Evolutionary conservation across 2,888 invertebrate species (phyloP), one percentile per base, ranked within the genome.

Genomic region (Leuctra nigra): DNA sequence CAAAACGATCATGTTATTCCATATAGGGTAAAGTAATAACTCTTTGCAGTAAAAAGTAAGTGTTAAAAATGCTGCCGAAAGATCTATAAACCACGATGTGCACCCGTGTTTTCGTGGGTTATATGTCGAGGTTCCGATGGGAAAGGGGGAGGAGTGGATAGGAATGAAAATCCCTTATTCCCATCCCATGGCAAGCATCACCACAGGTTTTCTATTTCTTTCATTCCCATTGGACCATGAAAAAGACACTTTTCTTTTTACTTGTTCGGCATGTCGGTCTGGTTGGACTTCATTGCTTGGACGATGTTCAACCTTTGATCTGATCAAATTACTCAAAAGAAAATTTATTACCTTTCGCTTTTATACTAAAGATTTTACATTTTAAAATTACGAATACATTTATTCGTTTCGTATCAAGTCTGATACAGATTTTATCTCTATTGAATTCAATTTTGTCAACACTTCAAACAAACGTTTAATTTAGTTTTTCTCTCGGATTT

Each of bases 231-330:
- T 50, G 33, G 50, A 35, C 50, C 50, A 35, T 20, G 50, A 35
- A 50, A 50, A 50, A 50, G 50, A 50, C 50, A 50, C 50, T 50
- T 33, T 50, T 35, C 22, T 35, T 50, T 50, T 50, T 29, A 35
- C 50, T 50, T 35, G 48, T 29, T 44, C 20, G 22, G 7, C 44
- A 2, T 44, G 44, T 44, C 44, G 18, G 23, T 20, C 11, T n/a
- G 23, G 20, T 29, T 29, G 29, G 20, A 44, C 20, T 44, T 20
- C 23, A 44, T 44, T 22, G 44, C 22, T 3, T 2, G 6, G 6
- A n/a, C 22, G 22, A 44, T 14, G 22, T 44, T 23, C n/a, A 11
- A 44, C 44, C 44, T 44, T 44, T 44, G 44, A 44, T 23, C 44
- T n/a, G 44, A 44, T 44, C 44, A 20, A 44, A 44, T 44, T 20